phyloP scores from a whole-genome alignment of 2,888 invertebrate species.

The Nephrocerus scutellatus region DNA sequence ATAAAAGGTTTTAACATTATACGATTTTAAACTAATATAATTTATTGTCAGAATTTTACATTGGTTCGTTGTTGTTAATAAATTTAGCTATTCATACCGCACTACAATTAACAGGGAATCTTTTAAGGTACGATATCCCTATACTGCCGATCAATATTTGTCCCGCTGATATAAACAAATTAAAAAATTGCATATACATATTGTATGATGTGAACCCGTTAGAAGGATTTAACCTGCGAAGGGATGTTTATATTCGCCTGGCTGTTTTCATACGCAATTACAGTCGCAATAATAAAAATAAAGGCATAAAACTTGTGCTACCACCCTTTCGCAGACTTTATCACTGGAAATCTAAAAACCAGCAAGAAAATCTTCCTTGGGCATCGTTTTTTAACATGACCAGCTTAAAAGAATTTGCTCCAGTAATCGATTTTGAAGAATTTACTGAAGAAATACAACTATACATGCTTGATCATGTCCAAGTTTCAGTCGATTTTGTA shows the following conservation, averaged over 20 bases:
- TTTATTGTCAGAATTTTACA: too few species aligned
- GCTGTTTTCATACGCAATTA: constrained; percentile 65
- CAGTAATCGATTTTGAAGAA: constrained; percentile 77
- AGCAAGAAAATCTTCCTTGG: constrained; percentile 68
- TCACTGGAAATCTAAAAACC: constrained; percentile 72
- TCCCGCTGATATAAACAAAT: constrained; percentile 20
- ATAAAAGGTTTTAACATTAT: too few species aligned
- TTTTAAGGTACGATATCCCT: too few species aligned
- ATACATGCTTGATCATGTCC: constrained; percentile 28
- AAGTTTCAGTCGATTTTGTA: constrained; percentile 61
- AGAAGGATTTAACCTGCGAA: constrained; percentile 93
- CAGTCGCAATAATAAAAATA: constrained; percentile 47
- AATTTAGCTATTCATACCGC: too few species aligned
- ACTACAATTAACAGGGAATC: too few species aligned
- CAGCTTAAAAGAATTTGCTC: constrained; percentile 66
- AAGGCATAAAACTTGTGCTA: constrained; percentile 63
- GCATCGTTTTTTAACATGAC: constrained; percentile 74
- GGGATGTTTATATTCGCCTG: constrained; percentile 92
- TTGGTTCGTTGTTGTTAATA: too few species aligned
- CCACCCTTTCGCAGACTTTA: constrained; percentile 89
- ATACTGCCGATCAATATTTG: constrained; percentile 16
- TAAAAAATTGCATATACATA: constrained; percentile 52
- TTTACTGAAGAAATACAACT: constrained; percentile 58
- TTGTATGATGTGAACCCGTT: constrained; percentile 91
- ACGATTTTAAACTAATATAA: too few species aligned